Conservation (phyloP, 1,140 invertebrate genomes). For the Ectropis grisescens region DNA sequence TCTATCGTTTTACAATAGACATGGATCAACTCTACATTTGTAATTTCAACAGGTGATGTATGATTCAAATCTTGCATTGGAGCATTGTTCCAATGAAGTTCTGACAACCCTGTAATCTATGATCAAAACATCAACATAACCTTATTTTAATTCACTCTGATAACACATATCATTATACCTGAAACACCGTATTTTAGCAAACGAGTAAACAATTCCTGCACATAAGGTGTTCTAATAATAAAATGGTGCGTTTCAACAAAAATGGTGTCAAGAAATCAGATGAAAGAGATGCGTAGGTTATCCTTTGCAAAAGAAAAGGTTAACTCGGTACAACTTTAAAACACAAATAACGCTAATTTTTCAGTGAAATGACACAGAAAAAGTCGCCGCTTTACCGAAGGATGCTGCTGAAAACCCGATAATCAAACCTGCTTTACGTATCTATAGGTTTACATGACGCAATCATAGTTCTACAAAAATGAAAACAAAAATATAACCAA, state of each 20-base stretch:
- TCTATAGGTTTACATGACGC: conserved; percentile 62
- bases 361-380: conserved; percentile 1
- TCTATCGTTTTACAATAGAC: too few relatives aligned
- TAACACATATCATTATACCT: too few relatives aligned
- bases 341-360: conserved; percentile 7
- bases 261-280: conserved; percentile 52
- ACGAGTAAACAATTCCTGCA: background rate
- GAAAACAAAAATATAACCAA: conserved; percentile 55
- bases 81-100: too few relatives aligned
- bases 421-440: conserved; percentile 24
- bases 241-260: conserved; percentile 41
- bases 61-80: too few relatives aligned
- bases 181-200: too few relatives aligned
- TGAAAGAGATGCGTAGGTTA: conserved; percentile 43
- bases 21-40: too few relatives aligned
- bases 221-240: conserved; percentile 11
- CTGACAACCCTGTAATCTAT: conserved; percentile 1
- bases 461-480: conserved; percentile 56
- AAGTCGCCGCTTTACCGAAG: too few relatives aligned
- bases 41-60: too few relatives aligned
- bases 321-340: conserved; percentile 21
- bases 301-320: conserved; percentile 55
- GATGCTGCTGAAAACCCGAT: conserved; percentile 7
- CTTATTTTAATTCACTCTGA: too few relatives aligned
- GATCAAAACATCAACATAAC: conserved; percentile 69